Percentiles rank a stretch among this genome's conserved stretches.
Evolutionary conservation across 2,888 invertebrate genomes (phyloP).

Genomic region (Portevinia maculata): DNA sequence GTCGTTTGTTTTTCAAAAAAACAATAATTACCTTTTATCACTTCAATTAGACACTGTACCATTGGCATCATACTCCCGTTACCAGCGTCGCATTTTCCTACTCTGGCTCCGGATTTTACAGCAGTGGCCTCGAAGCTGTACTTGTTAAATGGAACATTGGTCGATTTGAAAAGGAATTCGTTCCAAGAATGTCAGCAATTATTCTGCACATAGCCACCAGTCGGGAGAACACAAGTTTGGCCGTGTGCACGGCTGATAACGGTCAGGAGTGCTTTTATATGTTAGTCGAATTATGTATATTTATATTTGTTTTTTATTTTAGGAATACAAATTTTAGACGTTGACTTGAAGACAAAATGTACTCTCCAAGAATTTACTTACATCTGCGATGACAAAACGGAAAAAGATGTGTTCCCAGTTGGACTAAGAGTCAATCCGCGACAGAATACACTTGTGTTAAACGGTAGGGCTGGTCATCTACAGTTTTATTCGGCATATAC

Average conservation of each 20-base stretch:
- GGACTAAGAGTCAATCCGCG: conserved; percentile 85
- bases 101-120: conserved; percentile 87
- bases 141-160: conserved; percentile 89
- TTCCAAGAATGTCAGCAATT: conserved; percentile 88
- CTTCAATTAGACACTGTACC: conserved; percentile 84
- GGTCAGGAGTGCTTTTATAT: conserved; percentile 78
- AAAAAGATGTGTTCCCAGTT: conserved; percentile 82
- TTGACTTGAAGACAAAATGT: conserved; percentile 84
- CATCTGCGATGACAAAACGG: conserved; percentile 83
- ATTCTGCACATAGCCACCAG: conserved; percentile 87
- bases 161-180: conserved; percentile 84
- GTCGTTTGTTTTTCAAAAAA: too few relatives aligned
- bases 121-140: conserved; percentile 91
- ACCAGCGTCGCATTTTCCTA: conserved; percentile 87
- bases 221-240: conserved; percentile 86
- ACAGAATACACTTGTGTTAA: conserved; percentile 87
- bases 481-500: conserved; percentile 89
- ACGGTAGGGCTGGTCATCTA: conserved; percentile 89
- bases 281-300: neutral
- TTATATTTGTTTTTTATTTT: neutral
- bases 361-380: conserved; percentile 88
- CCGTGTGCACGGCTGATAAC: conserved; percentile 89
- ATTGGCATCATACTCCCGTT: conserved; percentile 91
- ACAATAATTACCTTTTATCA: neutral
- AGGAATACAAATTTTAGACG: conserved; percentile 84